Percentiles rank a stretch among this genome's conserved stretches.
These are phyloP conservation scores for Phalacrocorax aristotelis DNA, from an alignment of 2,113 vertebrate genomes.

Conservation along the genomic window DNA sequence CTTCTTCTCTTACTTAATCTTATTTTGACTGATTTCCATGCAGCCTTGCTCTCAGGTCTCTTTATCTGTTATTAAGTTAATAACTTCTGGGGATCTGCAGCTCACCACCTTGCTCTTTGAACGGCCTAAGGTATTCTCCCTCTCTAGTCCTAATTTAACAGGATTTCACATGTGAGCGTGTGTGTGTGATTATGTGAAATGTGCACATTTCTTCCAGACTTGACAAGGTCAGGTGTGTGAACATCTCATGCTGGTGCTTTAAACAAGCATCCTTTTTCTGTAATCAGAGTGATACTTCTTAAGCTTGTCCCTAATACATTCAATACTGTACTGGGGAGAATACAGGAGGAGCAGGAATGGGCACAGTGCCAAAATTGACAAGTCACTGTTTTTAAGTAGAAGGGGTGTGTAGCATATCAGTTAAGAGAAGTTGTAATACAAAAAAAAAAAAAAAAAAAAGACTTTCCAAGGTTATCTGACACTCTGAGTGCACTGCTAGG, in stretches of 20 bases:
- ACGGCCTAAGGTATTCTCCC: background rate
- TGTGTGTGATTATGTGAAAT: background rate
- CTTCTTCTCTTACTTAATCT: background rate
- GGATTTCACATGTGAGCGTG: background rate
- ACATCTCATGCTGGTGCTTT: background rate
- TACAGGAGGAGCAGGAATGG: background rate
- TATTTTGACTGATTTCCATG: background rate
- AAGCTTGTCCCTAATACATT: background rate
- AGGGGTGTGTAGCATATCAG: background rate
- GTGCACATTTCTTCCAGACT: background rate
- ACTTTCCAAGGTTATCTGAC: background rate
- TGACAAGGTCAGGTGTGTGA: background rate
- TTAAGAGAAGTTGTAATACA: background rate
- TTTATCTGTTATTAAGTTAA: background rate
- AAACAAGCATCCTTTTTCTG: background rate
- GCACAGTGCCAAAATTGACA: background rate
- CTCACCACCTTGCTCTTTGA: background rate
- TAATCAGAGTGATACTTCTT: background rate
- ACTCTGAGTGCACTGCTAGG: background rate
- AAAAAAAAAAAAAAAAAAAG: background rate
- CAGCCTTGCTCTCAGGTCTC: background rate
- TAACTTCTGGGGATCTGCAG: background rate
- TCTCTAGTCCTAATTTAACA: background rate
- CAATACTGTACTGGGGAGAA: background rate
- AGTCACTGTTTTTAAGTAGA: background rate